Conservation (phyloP, 2,797 vertebrate species). For the Sternarchorhynchus goeldii region DNA sequence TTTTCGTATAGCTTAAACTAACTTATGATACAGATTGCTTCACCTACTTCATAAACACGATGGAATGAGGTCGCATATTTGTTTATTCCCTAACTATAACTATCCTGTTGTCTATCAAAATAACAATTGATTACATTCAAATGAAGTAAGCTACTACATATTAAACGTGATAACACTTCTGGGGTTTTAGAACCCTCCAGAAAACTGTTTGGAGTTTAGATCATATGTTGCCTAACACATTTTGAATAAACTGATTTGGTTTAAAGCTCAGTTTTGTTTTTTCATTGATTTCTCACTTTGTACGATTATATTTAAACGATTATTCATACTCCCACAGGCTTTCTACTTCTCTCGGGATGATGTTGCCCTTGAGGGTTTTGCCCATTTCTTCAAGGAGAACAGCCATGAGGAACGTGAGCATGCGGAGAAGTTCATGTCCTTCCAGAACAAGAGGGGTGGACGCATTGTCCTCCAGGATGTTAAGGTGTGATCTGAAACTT, state of each 20-base stretch:
- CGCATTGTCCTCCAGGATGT: slow-evolving; percentile 73
- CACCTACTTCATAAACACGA: too few relatives aligned
- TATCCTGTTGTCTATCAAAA: too few relatives aligned
- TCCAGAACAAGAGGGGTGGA: slow-evolving; percentile 77
- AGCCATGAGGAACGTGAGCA: slow-evolving; percentile 73
- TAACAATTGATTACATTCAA: too few relatives aligned
- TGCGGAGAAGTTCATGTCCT: slow-evolving; percentile 72
- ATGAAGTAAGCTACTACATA: too few relatives aligned
- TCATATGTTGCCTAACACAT: too few relatives aligned
- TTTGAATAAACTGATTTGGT: too few relatives aligned
- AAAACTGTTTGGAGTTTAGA: background rate
- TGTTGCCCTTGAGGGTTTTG: slow-evolving; percentile 75
- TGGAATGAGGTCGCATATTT: too few relatives aligned
- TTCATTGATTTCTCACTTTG: background rate
- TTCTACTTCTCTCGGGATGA: slow-evolving; percentile 77
- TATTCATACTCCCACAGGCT: slow-evolving; percentile 58
- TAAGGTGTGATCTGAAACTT: slow-evolving; percentile 54
- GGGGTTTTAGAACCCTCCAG: background rate
- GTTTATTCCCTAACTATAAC: too few relatives aligned
- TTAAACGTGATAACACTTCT: too few relatives aligned
- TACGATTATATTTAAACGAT: too few relatives aligned
- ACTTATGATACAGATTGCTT: too few relatives aligned
- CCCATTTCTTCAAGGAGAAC: slow-evolving; percentile 78
- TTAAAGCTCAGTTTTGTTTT: background rate
- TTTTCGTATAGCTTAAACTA: background rate